Percentiles rank a stretch among this genome's conserved stretches.
These are phyloP conservation scores for Elysia crispata DNA, from an alignment of 2,888 invertebrate species.

Conservation along the genomic window DNA sequence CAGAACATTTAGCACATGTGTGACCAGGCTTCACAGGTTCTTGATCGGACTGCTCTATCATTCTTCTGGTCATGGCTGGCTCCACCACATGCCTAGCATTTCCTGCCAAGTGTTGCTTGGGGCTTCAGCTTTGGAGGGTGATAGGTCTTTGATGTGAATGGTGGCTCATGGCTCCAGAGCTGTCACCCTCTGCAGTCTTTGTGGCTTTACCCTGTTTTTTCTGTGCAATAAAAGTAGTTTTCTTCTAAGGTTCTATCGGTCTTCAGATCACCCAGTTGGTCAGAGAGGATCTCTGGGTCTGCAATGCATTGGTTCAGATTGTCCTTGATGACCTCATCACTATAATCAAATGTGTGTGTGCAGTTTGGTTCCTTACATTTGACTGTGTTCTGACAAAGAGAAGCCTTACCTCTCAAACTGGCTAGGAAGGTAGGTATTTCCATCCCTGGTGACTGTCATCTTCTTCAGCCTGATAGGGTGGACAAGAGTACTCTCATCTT, in stretches of 20 bases:
- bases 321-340: slow-evolving; percentile 51
- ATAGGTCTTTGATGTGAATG: not conserved
- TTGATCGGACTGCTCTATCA: not conserved
- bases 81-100: not conserved
- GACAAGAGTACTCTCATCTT: slow-evolving; percentile 1
- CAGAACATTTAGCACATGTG: slow-evolving; percentile 2
- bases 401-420: slow-evolving; percentile 11
- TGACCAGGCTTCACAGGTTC: not conserved
- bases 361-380: slow-evolving; percentile 47
- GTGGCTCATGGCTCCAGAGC: slow-evolving; percentile 37
- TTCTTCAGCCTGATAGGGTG: not conserved
- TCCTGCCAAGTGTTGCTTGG: too few species aligned
- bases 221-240: slow-evolving; percentile 40
- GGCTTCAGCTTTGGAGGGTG: too few species aligned
- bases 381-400: not conserved
- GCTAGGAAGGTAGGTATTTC: not conserved
- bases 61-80: not conserved
- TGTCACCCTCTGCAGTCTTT: slow-evolving; percentile 50
- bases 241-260: slow-evolving; percentile 47
- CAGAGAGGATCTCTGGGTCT: slow-evolving; percentile 33
- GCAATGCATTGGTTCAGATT: slow-evolving; percentile 47
- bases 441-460: slow-evolving; percentile 4
- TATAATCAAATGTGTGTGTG: slow-evolving; percentile 43
- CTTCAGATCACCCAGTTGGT: slow-evolving; percentile 41
- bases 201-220: slow-evolving; percentile 51